Percentiles rank a stretch among this genome's conserved stretches.
Evolutionary conservation across 92 coral and sea anemone genomes (phyloP).

Genomic region (Plumapathes pennacea): DNA sequence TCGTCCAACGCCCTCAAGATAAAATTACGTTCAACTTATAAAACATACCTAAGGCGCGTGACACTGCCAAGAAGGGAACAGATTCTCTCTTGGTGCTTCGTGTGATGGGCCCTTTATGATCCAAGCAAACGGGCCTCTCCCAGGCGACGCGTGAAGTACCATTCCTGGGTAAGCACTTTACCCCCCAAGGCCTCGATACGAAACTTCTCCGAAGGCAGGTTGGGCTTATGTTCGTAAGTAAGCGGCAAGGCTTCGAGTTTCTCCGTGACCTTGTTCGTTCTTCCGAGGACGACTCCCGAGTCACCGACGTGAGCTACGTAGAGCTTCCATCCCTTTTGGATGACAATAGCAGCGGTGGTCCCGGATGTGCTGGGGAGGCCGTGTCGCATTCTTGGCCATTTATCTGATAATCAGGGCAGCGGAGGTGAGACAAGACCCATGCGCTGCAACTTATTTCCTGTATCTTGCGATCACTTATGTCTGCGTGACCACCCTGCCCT

Average conservation of each 20-base stretch:
- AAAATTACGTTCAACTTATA: too few species aligned
- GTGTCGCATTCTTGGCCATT: slow-evolving; percentile 94
- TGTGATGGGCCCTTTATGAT: slow-evolving; percentile 90
- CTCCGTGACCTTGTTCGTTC: slow-evolving; percentile 42
- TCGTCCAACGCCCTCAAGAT: too few species aligned
- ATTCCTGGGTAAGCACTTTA: slow-evolving; percentile 74
- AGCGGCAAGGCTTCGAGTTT: slow-evolving; percentile 69
- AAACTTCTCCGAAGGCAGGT: slow-evolving; percentile 77
- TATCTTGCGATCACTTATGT: too few species aligned
- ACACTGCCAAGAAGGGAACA: slow-evolving; percentile 92
- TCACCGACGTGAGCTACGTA: slow-evolving; percentile 97
- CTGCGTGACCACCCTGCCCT: too few species aligned
- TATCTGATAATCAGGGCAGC: slow-evolving; percentile 61
- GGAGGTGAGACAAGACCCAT: too few species aligned
- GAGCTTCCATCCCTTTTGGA: slow-evolving; percentile 80
- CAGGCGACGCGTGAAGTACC: slow-evolving; percentile 96
- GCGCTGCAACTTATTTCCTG: too few species aligned
- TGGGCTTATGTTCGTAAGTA: slow-evolving; percentile 94
- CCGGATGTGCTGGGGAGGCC: slow-evolving; percentile 97
- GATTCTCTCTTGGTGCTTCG: slow-evolving; percentile 88
- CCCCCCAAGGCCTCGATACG: slow-evolving; percentile 94
- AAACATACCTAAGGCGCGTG: slow-evolving; percentile 94
- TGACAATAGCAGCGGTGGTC: slow-evolving; percentile 82
- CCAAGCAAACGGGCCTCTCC: slow-evolving; percentile 86
- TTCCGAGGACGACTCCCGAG: slow-evolving; percentile 84